phyloP scores from a whole-genome alignment of 2,113 vertebrate genomes.

The Grammomys surdaster region DNA sequence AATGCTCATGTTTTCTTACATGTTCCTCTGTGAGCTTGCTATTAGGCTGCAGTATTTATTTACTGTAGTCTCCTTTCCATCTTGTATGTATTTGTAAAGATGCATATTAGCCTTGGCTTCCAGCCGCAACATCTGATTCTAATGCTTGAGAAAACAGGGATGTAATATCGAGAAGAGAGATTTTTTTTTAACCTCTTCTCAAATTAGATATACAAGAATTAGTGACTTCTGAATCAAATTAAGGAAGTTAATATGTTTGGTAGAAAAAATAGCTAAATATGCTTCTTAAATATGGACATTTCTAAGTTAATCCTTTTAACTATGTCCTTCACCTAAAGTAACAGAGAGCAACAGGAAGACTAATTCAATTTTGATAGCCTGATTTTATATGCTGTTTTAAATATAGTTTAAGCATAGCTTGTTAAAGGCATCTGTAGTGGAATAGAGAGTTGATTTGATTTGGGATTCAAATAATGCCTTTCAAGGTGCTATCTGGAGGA shows the following conservation, averaged over 20 bases:
- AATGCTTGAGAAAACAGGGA: slow-evolving; percentile 60
- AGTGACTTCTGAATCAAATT: slow-evolving; percentile 71
- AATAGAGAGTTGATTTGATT: slow-evolving; percentile 69
- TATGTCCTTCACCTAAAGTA: slow-evolving; percentile 66
- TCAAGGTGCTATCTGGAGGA: slow-evolving; percentile 54
- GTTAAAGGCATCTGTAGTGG: slow-evolving; percentile 59
- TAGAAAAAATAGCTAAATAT: slow-evolving; percentile 73
- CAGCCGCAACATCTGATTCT: slow-evolving; percentile 59
- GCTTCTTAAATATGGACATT: slow-evolving; percentile 62
- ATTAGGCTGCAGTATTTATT: not conserved
- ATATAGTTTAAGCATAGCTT: slow-evolving; percentile 67
- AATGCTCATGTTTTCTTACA: not conserved
- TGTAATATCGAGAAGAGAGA: slow-evolving; percentile 8
- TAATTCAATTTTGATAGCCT: slow-evolving; percentile 75
- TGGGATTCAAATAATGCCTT: slow-evolving; percentile 65
- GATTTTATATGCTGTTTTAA: slow-evolving; percentile 73
- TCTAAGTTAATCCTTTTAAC: slow-evolving; percentile 71
- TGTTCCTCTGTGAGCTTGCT: not conserved
- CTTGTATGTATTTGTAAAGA: slow-evolving; percentile 54
- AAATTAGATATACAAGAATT: slow-evolving; percentile 58
- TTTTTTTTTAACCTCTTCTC: slow-evolving; percentile 6
- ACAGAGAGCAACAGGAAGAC: slow-evolving; percentile 56
- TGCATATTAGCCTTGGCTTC: slow-evolving; percentile 31
- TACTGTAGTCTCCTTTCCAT: not conserved
- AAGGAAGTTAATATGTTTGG: slow-evolving; percentile 47